Evolutionary conservation across 2,888 invertebrate species (phyloP).

Genomic region (Meiosimyza platycephala): DNA sequence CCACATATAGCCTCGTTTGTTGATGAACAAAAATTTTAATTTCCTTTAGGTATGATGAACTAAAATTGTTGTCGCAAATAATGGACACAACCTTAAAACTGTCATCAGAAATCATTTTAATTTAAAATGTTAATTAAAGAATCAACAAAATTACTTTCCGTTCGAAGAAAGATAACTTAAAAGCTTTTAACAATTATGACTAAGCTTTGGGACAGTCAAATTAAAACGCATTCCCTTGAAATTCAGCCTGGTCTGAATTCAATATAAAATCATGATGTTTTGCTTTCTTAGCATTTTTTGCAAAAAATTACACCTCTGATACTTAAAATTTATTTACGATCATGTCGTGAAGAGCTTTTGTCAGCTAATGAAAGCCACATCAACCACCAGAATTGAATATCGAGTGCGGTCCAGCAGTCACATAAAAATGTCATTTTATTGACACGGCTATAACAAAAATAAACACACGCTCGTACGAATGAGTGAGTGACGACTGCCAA

Average conservation of each 20-base stretch:
- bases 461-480: not conserved
- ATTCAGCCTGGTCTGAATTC: constrained; percentile 8
- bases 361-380: constrained; percentile 12
- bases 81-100: too few species aligned
- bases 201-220: not conserved
- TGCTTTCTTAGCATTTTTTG: constrained; percentile 25
- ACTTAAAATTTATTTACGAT: constrained; percentile 34
- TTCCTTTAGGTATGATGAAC: too few species aligned
- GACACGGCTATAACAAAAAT: not conserved
- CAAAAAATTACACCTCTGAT: constrained; percentile 30
- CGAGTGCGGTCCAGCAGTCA: constrained; percentile 8
- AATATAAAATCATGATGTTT: not conserved
- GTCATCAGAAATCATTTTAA: too few species aligned
- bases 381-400: not conserved
- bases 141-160: not conserved
- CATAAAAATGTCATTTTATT: constrained; percentile 28
- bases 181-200: not conserved
- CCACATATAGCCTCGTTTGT: too few species aligned
- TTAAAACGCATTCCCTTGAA: not conserved
- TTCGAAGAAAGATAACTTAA: not conserved
- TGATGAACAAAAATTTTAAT: too few species aligned
- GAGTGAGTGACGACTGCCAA: constrained; percentile 26
- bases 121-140: not conserved
- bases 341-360: constrained; percentile 13
- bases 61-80: too few species aligned